These are phyloP conservation scores for Diplodus sargus DNA, from an alignment of 2,797 vertebrate species.

Conservation along the genomic window DNA sequence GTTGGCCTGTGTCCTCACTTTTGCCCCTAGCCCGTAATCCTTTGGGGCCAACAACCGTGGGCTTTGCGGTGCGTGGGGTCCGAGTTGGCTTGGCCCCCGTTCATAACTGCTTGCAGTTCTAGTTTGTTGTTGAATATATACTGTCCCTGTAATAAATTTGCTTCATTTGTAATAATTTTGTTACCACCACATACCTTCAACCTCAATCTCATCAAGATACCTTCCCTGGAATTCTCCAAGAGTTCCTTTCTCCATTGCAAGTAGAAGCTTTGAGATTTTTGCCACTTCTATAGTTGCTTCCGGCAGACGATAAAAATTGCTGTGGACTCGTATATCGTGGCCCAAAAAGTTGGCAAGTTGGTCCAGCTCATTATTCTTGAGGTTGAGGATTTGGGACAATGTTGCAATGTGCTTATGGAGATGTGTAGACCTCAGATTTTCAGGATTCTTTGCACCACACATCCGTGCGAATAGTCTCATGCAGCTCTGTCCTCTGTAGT, in stretches of 20 bases:
- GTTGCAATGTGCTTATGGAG: constrained; percentile 1
- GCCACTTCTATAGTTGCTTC: constrained; percentile 40
- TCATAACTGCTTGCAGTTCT: no score
- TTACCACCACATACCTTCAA: constrained; percentile 16
- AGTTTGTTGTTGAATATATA: no score
- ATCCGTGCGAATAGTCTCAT: neutral
- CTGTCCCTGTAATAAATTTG: no score
- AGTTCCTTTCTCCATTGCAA: constrained; percentile 46
- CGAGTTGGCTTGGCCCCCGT: no score
- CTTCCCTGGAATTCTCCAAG: constrained; percentile 37
- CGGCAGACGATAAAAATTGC: constrained; percentile 42
- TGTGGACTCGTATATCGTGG: constrained; percentile 6
- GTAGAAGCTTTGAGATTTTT: constrained; percentile 46
- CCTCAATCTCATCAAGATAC: constrained; percentile 44
- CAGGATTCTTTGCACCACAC: neutral
- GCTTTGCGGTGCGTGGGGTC: no score
- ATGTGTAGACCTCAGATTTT: neutral
- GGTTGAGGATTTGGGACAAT: neutral
- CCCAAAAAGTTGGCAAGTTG: neutral
- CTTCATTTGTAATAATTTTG: neutral
- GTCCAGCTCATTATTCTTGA: neutral
- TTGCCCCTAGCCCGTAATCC: no score
- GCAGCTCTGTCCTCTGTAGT: constrained; percentile 4
- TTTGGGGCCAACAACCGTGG: no score
- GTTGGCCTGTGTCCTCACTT: no score